These are phyloP conservation scores for Psilopsiagon aurifrons DNA, from an alignment of 2,113 vertebrate species.

Conservation along the genomic window DNA sequence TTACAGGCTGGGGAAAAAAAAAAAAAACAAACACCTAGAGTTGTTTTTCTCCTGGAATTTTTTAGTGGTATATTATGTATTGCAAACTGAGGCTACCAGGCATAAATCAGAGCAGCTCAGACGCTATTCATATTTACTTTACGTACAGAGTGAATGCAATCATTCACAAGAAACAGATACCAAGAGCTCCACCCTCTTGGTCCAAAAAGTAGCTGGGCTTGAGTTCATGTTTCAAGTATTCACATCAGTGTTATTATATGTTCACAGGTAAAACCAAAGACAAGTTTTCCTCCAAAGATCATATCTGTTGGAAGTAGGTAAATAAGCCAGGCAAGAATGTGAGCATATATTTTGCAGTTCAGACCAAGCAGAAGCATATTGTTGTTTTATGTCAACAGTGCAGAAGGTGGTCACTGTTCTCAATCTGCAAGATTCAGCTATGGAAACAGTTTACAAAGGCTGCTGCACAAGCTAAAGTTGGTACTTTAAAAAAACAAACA, in stretches of 20 bases:
- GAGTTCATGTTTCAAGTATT: background rate
- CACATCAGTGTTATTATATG: background rate
- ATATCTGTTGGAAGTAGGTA: background rate
- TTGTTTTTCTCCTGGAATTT: background rate
- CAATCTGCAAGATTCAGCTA: background rate
- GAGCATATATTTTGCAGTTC: slow-evolving; percentile 3
- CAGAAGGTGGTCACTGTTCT: slow-evolving; percentile 35
- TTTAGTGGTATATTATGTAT: background rate
- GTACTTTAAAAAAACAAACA: background rate
- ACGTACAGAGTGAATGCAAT: background rate
- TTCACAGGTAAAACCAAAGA: slow-evolving; percentile 26
- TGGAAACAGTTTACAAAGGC: background rate
- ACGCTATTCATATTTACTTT: background rate
- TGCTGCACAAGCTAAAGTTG: background rate
- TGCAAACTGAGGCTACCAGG: background rate
- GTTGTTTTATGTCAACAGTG: slow-evolving; percentile 57
- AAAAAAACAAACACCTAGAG: background rate
- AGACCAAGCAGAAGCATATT: slow-evolving; percentile 58
- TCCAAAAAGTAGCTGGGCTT: background rate
- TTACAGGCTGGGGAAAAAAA: background rate
- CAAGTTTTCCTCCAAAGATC: slow-evolving; percentile 26
- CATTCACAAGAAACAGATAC: background rate
- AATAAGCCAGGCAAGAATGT: slow-evolving; percentile 21
- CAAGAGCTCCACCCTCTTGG: background rate
- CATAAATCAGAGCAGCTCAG: background rate